Conservation (phyloP, 2,113 vertebrate species). For the Phocoena sinus region DNA sequence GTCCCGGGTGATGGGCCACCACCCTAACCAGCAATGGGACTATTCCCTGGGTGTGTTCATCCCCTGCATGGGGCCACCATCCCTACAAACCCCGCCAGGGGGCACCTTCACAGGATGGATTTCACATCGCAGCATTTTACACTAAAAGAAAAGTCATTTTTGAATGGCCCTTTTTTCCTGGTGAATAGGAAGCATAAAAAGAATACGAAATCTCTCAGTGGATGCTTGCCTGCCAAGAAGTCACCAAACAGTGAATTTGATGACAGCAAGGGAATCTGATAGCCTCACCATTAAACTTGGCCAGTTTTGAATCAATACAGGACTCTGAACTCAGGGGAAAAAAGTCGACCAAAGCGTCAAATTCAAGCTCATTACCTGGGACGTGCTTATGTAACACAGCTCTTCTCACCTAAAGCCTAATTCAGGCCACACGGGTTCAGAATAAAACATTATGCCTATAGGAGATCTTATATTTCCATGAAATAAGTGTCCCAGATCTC, state of each 20-base stretch:
- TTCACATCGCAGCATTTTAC: background rate
- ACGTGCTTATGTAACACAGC: background rate
- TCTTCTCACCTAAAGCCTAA: background rate
- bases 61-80: background rate
- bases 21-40: background rate
- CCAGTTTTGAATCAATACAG: conserved; percentile 29
- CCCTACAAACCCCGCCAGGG: background rate
- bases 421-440: background rate
- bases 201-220: background rate
- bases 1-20: fast-evolving
- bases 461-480: background rate
- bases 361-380: background rate
- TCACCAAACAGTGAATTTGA: background rate
- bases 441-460: background rate
- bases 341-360: conserved; percentile 4
- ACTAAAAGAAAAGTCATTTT: background rate
- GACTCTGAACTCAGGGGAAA: conserved; percentile 17
- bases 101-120: background rate
- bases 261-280: conserved; percentile 18
- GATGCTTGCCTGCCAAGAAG: conserved; percentile 49
- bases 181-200: background rate
- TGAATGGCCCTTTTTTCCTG: conserved; percentile 21
- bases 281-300: background rate
- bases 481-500: background rate
- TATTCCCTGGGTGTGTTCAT: background rate